Percentiles rank a stretch among this genome's conserved stretches.
These are phyloP conservation scores for Syritta pipiens DNA, from an alignment of 2,888 invertebrate species.

Conservation along the genomic window DNA sequence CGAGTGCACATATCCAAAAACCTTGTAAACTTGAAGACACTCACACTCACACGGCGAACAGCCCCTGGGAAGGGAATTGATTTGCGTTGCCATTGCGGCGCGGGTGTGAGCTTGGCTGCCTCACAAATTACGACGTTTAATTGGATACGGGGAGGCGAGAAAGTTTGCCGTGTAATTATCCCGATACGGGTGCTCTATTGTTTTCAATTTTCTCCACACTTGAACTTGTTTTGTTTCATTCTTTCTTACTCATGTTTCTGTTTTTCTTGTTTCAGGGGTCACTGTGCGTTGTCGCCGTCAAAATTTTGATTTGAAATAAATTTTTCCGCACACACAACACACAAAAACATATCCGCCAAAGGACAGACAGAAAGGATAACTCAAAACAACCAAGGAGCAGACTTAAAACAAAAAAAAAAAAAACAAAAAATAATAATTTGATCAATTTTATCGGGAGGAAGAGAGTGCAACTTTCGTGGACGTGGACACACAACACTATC, in stretches of 20 bases:
- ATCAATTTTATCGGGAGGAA: constrained; percentile 14
- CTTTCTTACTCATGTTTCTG: not conserved
- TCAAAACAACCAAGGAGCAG: not conserved
- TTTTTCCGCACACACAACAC: not conserved
- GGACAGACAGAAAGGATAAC: constrained; percentile 20
- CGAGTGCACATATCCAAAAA: not conserved
- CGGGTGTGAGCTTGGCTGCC: not conserved
- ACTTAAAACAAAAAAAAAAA: not conserved
- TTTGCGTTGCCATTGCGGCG: not conserved
- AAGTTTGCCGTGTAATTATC: constrained; percentile 50
- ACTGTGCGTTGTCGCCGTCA: constrained; percentile 27
- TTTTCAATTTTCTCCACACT: constrained; percentile 33
- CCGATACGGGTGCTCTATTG: constrained; percentile 40
- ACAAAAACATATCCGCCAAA: not conserved
- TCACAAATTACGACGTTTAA: constrained; percentile 26
- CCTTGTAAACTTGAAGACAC: constrained; percentile 21
- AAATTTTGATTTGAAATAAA: constrained; percentile 24
- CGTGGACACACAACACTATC: not conserved
- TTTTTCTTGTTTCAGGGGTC: constrained; percentile 35
- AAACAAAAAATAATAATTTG: not conserved
- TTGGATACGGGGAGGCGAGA: constrained; percentile 25
- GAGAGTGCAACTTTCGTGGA: not conserved
- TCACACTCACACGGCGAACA: not conserved
- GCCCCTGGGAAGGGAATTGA: not conserved
- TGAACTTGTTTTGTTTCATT: constrained; percentile 35